Conservation (phyloP, 1,140 invertebrate genomes). For the Platyscapa corneri region DNA sequence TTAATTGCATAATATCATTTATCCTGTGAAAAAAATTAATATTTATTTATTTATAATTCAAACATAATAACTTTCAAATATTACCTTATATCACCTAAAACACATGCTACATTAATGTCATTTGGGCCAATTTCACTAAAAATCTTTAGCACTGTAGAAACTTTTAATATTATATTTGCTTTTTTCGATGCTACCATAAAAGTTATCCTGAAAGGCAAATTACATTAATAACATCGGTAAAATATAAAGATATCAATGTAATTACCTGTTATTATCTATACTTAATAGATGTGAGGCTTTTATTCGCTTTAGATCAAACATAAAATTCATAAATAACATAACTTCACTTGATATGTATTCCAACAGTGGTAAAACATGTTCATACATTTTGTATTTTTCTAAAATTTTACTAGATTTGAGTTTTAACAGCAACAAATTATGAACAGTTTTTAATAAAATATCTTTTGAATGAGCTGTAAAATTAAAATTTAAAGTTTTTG, state of each 20-base stretch:
- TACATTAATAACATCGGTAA: background rate
- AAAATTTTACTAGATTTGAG: slow-evolving; percentile 50
- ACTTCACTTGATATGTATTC: slow-evolving; percentile 59
- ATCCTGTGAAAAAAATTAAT: slow-evolving; percentile 55
- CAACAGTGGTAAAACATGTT: slow-evolving; percentile 59
- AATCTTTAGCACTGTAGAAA: slow-evolving; percentile 58
- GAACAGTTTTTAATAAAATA: slow-evolving; percentile 57
- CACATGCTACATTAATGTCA: slow-evolving; percentile 56
- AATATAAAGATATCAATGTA: slow-evolving; percentile 9
- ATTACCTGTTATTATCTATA: slow-evolving; percentile 59
- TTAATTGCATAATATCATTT: slow-evolving; percentile 58
- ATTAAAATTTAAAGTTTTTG: slow-evolving; percentile 8
- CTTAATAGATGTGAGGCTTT: slow-evolving; percentile 58
- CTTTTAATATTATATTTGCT: slow-evolving; percentile 57
- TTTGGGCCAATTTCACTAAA: slow-evolving; percentile 58
- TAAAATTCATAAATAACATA: slow-evolving; percentile 61
- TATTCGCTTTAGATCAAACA: slow-evolving; percentile 60
- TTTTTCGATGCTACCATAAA: slow-evolving; percentile 57
- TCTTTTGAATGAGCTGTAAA: slow-evolving; percentile 54
- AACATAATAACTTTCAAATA: background rate
- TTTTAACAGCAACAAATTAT: slow-evolving; percentile 59
- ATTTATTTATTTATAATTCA: background rate
- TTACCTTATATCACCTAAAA: slow-evolving; percentile 61
- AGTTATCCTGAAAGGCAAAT: slow-evolving; percentile 56
- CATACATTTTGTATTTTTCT: slow-evolving; percentile 49